Percentiles rank a stretch among this genome's conserved stretches.
These are phyloP conservation scores for Hemichromis elongatus DNA, from an alignment of 2,113 vertebrate species.

Conservation along the genomic window DNA sequence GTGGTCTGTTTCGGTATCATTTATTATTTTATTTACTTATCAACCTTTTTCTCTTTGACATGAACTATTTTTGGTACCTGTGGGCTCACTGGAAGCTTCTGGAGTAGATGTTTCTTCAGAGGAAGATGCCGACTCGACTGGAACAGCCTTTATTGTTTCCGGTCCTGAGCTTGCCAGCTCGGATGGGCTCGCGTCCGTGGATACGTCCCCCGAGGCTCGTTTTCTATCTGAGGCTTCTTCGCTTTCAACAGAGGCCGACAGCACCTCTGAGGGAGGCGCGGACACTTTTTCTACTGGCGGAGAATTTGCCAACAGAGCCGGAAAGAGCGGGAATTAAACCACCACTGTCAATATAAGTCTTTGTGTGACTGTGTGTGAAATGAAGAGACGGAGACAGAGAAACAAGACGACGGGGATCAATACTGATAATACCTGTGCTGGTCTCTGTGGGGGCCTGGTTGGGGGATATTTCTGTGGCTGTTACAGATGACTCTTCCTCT, in stretches of 20 bases:
- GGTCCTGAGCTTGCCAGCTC: not conserved
- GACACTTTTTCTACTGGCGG: not conserved
- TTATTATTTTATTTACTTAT: not conserved
- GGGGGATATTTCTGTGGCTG: slow-evolving; percentile 2
- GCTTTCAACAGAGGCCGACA: not conserved
- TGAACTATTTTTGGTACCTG: slow-evolving; percentile 22
- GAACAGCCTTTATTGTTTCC: not conserved
- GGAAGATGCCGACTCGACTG: not conserved
- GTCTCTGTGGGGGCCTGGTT: slow-evolving; percentile 20
- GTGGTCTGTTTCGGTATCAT: not conserved
- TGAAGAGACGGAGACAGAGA: not conserved
- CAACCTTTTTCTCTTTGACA: not conserved
- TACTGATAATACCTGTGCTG: slow-evolving; percentile 32
- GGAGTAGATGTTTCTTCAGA: not conserved
- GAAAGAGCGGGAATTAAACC: not conserved
- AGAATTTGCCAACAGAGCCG: not conserved
- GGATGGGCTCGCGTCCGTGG: not conserved
- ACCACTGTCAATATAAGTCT: not conserved
- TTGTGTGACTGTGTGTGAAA: slow-evolving; percentile 2
- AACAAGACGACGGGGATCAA: not conserved
- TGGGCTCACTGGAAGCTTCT: not conserved
- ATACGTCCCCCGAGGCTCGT: not conserved
- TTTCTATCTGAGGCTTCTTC: not conserved
- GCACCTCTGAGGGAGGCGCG: not conserved
- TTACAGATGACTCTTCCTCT: slow-evolving; percentile 26